Evolutionary conservation across 2,888 invertebrate genomes (phyloP).

Genomic region (Trichopria drosophilae): DNA sequence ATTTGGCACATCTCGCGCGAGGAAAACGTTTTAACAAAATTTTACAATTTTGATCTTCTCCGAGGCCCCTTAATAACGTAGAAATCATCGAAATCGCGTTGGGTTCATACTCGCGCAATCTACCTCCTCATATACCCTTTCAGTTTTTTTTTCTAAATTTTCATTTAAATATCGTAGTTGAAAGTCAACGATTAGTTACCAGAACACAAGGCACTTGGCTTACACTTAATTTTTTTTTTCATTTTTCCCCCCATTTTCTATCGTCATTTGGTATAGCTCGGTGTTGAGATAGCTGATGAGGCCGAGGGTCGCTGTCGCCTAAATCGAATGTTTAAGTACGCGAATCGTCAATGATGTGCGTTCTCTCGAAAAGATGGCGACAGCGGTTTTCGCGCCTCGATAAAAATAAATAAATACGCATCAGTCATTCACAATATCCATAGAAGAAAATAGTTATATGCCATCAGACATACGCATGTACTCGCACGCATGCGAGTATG

Average conservation of each 20-base stretch:
- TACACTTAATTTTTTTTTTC: slow-evolving; percentile 52
- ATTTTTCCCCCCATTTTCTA: slow-evolving; percentile 26
- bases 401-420: slow-evolving; percentile 39
- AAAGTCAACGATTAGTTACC: slow-evolving; percentile 58
- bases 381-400: slow-evolving; percentile 26
- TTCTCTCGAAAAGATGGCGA: slow-evolving; percentile 2
- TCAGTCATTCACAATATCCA: slow-evolving; percentile 51
- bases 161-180: slow-evolving; percentile 51
- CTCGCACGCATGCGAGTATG: slow-evolving; percentile 9
- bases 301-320: no score
- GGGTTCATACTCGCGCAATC: slow-evolving; percentile 15
- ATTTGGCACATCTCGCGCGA: no score
- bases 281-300: slow-evolving; percentile 45
- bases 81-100: slow-evolving; percentile 32
- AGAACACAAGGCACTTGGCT: slow-evolving; percentile 59
- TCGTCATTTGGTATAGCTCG: slow-evolving; percentile 45
- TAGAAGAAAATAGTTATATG: slow-evolving; percentile 55
- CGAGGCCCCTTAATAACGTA: no score
- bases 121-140: slow-evolving; percentile 31
- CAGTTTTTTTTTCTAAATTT: slow-evolving; percentile 28
- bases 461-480: slow-evolving; percentile 34
- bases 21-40: no score
- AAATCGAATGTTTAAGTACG: no score
- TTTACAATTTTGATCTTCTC: no score
- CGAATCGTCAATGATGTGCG: no score